Evolutionary conservation across 1,140 invertebrate genomes (phyloP).

Genomic region (Lethrus apterus): DNA sequence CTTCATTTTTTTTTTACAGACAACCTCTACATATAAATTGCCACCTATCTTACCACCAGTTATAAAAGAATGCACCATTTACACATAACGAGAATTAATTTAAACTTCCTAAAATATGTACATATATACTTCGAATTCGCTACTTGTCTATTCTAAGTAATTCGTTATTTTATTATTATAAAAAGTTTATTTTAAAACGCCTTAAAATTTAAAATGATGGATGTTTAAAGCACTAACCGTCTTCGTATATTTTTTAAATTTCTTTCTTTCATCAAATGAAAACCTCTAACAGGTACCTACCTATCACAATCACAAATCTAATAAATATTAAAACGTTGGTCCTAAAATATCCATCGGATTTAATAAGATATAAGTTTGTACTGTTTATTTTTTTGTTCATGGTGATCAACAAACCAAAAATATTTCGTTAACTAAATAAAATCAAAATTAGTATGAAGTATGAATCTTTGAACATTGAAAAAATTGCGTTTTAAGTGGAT

Average conservation of each 20-base stretch:
- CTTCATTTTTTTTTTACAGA: too few species aligned
- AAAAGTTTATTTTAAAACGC: slow-evolving; percentile 6
- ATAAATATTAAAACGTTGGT: slow-evolving; percentile 11
- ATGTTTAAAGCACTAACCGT: slow-evolving; percentile 12
- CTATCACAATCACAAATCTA: slow-evolving; percentile 13
- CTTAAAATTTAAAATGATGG: too few species aligned
- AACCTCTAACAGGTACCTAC: slow-evolving; percentile 9
- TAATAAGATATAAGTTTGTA: neutral
- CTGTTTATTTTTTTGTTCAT: neutral
- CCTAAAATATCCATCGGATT: slow-evolving; percentile 2
- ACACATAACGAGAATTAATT: too few species aligned
- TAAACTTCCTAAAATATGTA: neutral
- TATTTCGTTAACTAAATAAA: too few species aligned
- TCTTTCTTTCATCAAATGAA: neutral
- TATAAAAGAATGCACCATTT: too few species aligned
- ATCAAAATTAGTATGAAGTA: too few species aligned
- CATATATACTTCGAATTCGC: neutral
- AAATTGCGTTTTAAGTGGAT: neutral
- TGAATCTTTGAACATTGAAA: neutral
- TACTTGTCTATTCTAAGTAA: neutral
- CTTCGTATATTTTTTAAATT: neutral
- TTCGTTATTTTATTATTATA: neutral
- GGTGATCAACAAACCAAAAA: too few species aligned
- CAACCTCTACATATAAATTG: too few species aligned
- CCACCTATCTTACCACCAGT: too few species aligned